These are phyloP conservation scores for Petrocephalus zakoni DNA, from an alignment of 2,113 vertebrate species.

Conservation along the genomic window DNA sequence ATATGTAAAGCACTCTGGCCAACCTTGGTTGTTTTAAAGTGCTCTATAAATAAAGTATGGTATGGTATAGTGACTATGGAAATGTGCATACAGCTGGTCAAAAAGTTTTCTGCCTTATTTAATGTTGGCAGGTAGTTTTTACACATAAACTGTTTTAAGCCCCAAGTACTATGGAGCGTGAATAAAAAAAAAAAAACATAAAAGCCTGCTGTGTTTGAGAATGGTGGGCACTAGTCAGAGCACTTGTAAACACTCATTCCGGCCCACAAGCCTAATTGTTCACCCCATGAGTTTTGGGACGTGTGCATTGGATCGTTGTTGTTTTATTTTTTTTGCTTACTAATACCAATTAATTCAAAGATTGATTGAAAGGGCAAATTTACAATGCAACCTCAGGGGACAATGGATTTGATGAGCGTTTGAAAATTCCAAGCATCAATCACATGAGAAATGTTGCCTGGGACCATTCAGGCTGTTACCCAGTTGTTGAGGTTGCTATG, in stretches of 20 bases:
- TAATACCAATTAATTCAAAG: background rate
- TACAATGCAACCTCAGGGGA: background rate
- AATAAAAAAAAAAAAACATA: background rate
- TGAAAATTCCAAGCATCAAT: background rate
- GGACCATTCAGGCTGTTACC: background rate
- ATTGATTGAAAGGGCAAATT: background rate
- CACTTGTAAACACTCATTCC: background rate
- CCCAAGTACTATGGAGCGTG: background rate
- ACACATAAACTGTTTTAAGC: background rate
- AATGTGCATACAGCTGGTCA: background rate
- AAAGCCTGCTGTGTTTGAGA: background rate
- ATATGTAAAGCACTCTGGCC: no score
- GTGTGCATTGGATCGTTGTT: background rate
- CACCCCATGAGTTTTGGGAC: no score
- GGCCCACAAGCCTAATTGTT: background rate
- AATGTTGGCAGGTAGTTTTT: background rate
- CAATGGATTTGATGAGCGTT: background rate
- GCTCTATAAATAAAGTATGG: no score
- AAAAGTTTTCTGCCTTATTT: background rate
- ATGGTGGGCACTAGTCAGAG: background rate
- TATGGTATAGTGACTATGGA: background rate
- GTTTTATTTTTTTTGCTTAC: background rate
- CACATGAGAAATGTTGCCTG: background rate
- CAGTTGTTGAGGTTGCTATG: background rate
- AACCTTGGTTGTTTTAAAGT: no score